A percentile compares a stretch with the other conserved stretches of the same genome.
These are phyloP conservation scores for Tachypleus tridentatus DNA, from an alignment of 1,140 invertebrate genomes.

Conservation along the genomic window DNA sequence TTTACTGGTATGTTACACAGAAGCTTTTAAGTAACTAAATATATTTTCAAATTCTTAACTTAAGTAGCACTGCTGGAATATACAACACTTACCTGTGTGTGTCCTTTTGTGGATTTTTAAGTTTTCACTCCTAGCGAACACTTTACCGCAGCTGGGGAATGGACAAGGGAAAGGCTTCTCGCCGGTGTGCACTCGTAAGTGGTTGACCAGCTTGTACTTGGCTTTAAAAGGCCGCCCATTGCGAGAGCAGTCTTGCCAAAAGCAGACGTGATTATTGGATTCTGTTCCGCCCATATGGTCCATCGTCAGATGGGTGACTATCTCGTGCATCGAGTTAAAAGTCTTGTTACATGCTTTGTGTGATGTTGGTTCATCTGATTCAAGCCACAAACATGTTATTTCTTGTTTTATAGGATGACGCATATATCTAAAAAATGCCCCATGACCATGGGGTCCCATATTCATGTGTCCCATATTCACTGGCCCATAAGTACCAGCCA, in stretches of 20 bases:
- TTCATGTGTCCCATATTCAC: constrained; percentile 27
- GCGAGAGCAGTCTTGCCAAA: constrained; percentile 84
- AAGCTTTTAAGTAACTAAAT: too few species aligned
- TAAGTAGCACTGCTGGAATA: too few species aligned
- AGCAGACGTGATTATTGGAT: constrained; percentile 92
- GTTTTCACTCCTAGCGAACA: constrained; percentile 95
- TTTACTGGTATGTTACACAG: too few species aligned
- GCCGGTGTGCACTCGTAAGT: constrained; percentile 96
- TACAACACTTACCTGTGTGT: constrained; percentile 49
- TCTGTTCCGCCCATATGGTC: constrained; percentile 98
- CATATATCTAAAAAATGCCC: constrained; percentile 85
- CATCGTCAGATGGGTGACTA: constrained; percentile 91
- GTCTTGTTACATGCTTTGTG: constrained; percentile 84
- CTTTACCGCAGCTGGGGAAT: constrained; percentile 91
- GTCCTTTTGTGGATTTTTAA: constrained; percentile 96
- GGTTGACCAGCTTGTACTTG: constrained; percentile 99
- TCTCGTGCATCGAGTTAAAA: constrained; percentile 87
- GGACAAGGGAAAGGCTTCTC: constrained; percentile 98
- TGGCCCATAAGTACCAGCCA: constrained; percentile 16
- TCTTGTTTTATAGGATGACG: constrained; percentile 60
- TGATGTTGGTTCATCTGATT: constrained; percentile 58
- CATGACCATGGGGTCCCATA: constrained; percentile 38
- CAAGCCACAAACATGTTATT: constrained; percentile 87
- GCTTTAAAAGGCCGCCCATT: constrained; percentile 96
- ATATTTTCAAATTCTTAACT: too few species aligned